phyloP scores from a whole-genome alignment of 2,113 vertebrate species.

The Prunella fulvescens region DNA sequence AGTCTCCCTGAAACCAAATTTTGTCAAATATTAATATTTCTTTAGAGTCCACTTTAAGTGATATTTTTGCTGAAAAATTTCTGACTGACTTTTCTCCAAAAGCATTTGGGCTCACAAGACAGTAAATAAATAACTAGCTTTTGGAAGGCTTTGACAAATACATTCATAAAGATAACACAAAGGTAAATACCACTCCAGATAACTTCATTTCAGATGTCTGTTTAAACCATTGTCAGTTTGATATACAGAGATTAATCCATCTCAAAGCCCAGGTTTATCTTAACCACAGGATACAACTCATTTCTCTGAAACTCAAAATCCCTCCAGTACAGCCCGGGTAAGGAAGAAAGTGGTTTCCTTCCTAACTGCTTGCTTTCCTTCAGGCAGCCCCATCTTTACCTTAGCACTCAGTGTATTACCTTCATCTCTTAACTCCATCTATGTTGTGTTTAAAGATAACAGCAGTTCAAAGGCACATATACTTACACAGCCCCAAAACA shows the following conservation, averaged over 20 bases:
- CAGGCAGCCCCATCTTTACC: not conserved
- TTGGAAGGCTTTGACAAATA: not conserved
- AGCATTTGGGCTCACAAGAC: not conserved
- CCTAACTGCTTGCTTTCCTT: slow-evolving; percentile 50
- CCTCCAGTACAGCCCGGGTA: not conserved
- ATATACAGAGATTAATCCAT: slow-evolving; percentile 17
- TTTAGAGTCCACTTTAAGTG: not conserved
- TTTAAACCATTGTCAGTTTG: slow-evolving; percentile 40
- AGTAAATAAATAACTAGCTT: not conserved
- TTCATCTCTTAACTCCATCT: not conserved
- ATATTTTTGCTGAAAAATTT: not conserved
- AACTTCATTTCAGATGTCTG: not conserved
- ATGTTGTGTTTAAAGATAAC: not conserved
- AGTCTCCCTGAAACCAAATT: not conserved
- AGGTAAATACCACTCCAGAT: not conserved
- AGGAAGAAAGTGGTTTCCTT: slow-evolving; percentile 55
- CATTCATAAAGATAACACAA: not conserved
- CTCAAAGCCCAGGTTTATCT: not conserved
- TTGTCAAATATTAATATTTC: not conserved
- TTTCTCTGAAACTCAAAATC: slow-evolving; percentile 23
- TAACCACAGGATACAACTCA: slow-evolving; percentile 7
- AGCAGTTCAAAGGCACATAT: not conserved
- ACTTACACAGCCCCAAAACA: not conserved
- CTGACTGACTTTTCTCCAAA: not conserved
- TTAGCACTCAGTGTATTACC: not conserved